Conservation (phyloP, 92 coral and sea anemone species). For the Bergia puertoricense region DNA sequence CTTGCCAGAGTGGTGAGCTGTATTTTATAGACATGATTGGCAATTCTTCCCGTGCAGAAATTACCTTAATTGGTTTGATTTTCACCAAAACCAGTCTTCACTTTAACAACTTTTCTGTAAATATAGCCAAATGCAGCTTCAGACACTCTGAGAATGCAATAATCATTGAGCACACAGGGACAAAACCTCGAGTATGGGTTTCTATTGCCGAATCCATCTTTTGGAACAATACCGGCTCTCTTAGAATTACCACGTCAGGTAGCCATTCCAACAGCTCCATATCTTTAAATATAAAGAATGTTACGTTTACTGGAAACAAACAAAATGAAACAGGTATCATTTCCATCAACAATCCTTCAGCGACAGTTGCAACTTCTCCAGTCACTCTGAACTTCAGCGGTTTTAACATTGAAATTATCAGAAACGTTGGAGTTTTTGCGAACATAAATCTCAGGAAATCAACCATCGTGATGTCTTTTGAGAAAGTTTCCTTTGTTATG, state of each 20-base stretch:
- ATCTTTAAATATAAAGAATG: neutral
- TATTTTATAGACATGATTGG: neutral
- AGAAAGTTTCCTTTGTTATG: neutral
- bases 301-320: neutral
- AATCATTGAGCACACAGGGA: neutral
- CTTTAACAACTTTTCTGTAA: neutral
- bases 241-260: neutral
- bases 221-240: neutral
- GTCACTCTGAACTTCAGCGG: neutral
- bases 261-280: neutral
- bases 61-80: neutral
- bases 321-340: neutral
- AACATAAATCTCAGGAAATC: neutral
- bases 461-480: neutral
- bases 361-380: neutral
- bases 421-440: neutral
- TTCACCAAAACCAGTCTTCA: neutral
- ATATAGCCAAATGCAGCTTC: neutral
- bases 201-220: neutral
- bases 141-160: neutral
- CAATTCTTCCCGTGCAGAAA: neutral
- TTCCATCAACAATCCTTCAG: neutral
- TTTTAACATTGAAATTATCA: neutral
- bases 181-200: neutral
- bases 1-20: neutral